Base-by-base conservation (phyloP, 2,888 invertebrate genomes). In the Trachelus troglodyta region DNA sequence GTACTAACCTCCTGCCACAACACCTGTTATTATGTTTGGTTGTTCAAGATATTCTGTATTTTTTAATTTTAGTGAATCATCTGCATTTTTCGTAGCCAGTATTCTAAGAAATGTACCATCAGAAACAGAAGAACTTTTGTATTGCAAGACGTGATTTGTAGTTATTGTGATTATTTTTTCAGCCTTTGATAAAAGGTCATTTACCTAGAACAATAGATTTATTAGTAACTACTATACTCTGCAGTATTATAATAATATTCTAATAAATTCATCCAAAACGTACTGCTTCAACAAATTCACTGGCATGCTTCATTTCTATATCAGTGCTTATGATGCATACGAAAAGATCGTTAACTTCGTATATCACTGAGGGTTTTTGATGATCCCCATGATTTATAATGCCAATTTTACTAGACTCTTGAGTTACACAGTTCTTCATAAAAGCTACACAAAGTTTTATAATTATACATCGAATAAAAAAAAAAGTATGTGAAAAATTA, bases 1-100 rank as follows among this genome's bases (percentile, higher is more conserved):
- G 69, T 80, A 82, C 83, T 75, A 83, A 91, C 91, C 89, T 87
- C 90, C 91, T 56, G 91, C 88, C n/a, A 87, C 82, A 4, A 90
- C 85, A 69, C 91, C 91, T 12, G 85, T 85, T 15, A 91, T 79
- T 74, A 91, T 89, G 79, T 91, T 91, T 40, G 91, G 90, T 77
- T 88, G 89, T 76, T 87, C 87, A 69, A 91, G 83, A 11, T 37
- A 4, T 31, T 75, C 12, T 37, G 86, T 78, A 40, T 82, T 84
- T 74, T 83, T 81, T 4, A 78, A 79, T 77, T 83, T 83, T 37
- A 79, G 80, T n/a, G 80, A 34, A 30, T 82, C 81, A 56, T 78
- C 83, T 23, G 80, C 87, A 76, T 81, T 85, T 80, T 81, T 82
- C 15, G 88, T 89, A 56, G 78, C 79, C 75, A 91, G 82, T 56